Percentiles rank a stretch among this genome's conserved stretches.
Conservation (phyloP, 2,113 vertebrate species). For the Oryctolagus cuniculus region DNA sequence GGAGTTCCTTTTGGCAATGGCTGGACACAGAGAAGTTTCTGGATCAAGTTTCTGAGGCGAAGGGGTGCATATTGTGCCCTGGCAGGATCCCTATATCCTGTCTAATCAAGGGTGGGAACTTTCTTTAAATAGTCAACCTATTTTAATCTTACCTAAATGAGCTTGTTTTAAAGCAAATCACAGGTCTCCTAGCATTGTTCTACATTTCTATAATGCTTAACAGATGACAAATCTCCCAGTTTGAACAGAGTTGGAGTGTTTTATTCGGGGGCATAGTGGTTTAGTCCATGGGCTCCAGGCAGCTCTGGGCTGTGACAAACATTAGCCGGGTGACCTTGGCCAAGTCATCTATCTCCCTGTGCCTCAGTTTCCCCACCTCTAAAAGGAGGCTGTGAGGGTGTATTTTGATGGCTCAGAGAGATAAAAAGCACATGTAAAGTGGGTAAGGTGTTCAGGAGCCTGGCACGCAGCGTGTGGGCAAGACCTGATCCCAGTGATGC, state of each 20-base stretch:
- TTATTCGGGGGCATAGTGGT: background rate
- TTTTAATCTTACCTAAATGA: background rate
- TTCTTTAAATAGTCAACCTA: background rate
- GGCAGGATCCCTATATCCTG: background rate
- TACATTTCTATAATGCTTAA: background rate
- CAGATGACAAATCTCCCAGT: background rate
- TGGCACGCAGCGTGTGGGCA: rapidly evolving
- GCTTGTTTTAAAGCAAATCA: conserved; percentile 28
- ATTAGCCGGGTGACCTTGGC: background rate
- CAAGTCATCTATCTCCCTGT: background rate
- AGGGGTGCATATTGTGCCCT: background rate
- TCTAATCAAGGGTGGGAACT: background rate
- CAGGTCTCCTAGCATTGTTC: background rate
- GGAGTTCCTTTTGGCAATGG: background rate
- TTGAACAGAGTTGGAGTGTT: background rate
- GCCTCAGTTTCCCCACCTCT: background rate
- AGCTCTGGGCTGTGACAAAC: background rate
- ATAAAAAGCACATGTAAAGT: background rate
- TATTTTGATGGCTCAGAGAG: background rate
- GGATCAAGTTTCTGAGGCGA: background rate
- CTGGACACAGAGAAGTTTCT: background rate
- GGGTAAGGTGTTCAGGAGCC: background rate
- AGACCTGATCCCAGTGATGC: background rate
- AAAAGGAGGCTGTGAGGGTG: background rate
- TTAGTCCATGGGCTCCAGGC: background rate